Evolutionary conservation across 2,113 vertebrate species (phyloP), one percentile per base, ranked within the genome.

Genomic region (Orientallactaga bullata): DNA sequence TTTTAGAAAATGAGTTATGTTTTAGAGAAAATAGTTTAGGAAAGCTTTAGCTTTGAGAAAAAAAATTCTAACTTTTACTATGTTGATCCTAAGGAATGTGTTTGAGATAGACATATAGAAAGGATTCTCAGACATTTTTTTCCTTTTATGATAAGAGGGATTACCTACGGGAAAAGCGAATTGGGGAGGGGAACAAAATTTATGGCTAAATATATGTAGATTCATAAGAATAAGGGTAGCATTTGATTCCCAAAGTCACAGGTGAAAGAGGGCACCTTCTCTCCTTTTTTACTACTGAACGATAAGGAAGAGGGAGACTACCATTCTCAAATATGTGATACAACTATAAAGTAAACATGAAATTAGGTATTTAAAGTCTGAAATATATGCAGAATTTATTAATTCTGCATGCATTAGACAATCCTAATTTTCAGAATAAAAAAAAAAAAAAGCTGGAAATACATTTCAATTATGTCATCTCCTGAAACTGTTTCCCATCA

Each of bases 11-110:
- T 21, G 10, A 37, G 11, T 88, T 32, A 76, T 88, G 23, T 88
- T 71, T 96, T 76, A 87, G 37, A 39, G 24, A 83, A 91, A 80
- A 60, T 68, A 78, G 16, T 35, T 72, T 83, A 18, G 39, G 86
- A 81, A 89, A 93, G 24, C 55, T 95, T 55, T 5, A 58, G 12
- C 18, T 66, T 87, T 83, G 63, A 77, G 47, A 90, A 94, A 90
- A 88, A 39, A 11, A 18, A 24, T 87, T 82, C 15, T 39, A 63
- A 23, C 16, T 2, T 85, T 89, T 76, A 63, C 26, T 30, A n/a
- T 13, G 24, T 32, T 6, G 83, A 79, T 55, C 51, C 30, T 71
- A 85, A 17, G 39, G 69, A 89, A 88, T 28, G 2, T 86, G 51
- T 58, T 51, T 90, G 21, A 90, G 39, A 7, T 3, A 79, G 79